Conservation (phyloP, 2,113 vertebrate species). For the Leptodactylus fuscus region DNA sequence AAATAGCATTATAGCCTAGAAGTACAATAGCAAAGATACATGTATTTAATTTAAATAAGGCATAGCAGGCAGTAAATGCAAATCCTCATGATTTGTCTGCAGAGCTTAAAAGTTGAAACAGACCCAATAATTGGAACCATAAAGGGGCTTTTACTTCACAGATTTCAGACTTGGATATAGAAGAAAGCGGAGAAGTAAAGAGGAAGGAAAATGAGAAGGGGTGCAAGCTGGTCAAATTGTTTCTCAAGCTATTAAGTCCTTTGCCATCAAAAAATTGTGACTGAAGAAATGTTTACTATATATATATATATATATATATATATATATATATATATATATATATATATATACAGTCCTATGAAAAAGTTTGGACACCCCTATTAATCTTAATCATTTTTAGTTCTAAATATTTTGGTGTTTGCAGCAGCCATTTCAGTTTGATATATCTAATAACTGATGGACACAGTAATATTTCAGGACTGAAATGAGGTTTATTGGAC, state of each 20-base stretch:
- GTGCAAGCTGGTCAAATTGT: background rate
- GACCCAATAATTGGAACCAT: background rate
- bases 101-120: background rate
- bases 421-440: no score
- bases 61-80: slow-evolving; percentile 23
- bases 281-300: no score
- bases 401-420: no score
- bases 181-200: background rate
- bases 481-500: no score
- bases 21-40: slow-evolving; percentile 41
- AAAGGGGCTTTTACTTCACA: background rate
- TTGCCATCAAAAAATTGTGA: background rate
- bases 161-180: background rate
- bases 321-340: no score
- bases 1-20: slow-evolving; percentile 35
- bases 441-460: no score
- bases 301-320: no score
- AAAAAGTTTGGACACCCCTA: no score
- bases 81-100: slow-evolving; percentile 20
- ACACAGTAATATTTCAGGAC: no score
- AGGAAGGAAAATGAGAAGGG: background rate
- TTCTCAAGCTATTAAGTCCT: background rate
- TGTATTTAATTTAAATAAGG: slow-evolving; percentile 52
- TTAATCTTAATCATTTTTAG: no score
- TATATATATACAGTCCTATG: no score